These are phyloP conservation scores for Dolichallabes microphthalmus DNA, from an alignment of 2,113 vertebrate genomes.

Conservation along the genomic window DNA sequence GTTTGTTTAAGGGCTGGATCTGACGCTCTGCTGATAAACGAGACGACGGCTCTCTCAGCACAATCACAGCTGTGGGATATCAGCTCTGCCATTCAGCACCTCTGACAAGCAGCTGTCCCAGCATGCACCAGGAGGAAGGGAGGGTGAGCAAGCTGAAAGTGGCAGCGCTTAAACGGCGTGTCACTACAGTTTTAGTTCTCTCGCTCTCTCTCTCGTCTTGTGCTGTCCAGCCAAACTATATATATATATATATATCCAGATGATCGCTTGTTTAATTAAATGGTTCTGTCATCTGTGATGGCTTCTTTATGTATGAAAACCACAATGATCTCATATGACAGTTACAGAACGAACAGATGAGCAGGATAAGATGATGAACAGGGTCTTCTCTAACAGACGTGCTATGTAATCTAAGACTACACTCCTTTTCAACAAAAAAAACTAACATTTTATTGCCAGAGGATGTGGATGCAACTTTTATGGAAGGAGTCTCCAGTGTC, in stretches of 20 bases:
- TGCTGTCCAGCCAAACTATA: not conserved
- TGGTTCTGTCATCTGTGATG: not conserved
- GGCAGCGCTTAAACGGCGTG: not conserved
- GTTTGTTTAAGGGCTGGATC: not conserved
- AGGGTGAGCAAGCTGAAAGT: not conserved
- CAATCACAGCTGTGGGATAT: not conserved
- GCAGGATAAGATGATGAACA: not conserved
- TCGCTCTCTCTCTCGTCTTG: not conserved
- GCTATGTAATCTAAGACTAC: not conserved
- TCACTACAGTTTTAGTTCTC: not conserved
- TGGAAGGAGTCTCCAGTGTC: no score
- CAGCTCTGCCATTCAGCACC: not conserved
- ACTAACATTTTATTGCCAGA: no score
- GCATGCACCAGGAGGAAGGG: not conserved
- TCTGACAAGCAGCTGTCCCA: slow-evolving; percentile 9
- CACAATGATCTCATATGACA: not conserved
- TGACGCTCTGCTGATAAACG: not conserved
- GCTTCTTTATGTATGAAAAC: not conserved
- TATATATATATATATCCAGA: not conserved
- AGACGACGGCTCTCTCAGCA: not conserved
- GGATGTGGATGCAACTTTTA: no score
- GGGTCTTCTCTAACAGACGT: not conserved
- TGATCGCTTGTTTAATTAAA: not conserved
- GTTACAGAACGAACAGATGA: not conserved
- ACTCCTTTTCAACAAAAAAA: not conserved